phyloP scores from a whole-genome alignment of 2,113 vertebrate species.

The Crotalus horridus region DNA sequence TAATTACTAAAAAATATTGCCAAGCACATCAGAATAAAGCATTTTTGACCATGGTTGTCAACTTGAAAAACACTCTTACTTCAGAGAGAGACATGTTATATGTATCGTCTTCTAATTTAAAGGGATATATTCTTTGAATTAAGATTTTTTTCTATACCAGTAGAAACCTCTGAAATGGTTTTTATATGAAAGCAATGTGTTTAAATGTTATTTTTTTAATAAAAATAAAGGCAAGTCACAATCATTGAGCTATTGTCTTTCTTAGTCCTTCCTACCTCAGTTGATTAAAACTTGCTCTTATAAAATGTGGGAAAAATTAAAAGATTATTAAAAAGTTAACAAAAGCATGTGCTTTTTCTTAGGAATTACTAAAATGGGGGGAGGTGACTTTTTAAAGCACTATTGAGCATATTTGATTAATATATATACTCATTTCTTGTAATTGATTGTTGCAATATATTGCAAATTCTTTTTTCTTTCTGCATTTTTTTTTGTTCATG shows the following conservation, averaged over 20 bases:
- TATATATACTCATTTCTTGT: background rate
- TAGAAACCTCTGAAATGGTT: slow-evolving; percentile 45
- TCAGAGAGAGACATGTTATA: slow-evolving; percentile 47
- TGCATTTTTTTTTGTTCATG: background rate
- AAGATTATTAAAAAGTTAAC: background rate
- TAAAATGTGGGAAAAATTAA: background rate
- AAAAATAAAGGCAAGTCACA: background rate
- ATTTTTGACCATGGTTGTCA: slow-evolving; percentile 44
- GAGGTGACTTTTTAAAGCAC: background rate
- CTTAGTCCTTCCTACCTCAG: background rate
- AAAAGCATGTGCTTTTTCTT: background rate
- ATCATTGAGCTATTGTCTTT: background rate
- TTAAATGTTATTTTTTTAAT: background rate
- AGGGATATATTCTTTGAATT: slow-evolving; percentile 53
- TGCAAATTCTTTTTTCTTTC: background rate
- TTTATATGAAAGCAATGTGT: background rate
- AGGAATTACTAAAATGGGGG: background rate
- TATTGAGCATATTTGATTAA: background rate
- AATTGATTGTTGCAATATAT: background rate
- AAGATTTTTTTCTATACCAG: slow-evolving; percentile 51
- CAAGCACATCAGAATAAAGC: slow-evolving; percentile 50
- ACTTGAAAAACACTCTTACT: slow-evolving; percentile 36
- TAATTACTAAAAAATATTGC: slow-evolving; percentile 56
- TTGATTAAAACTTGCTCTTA: background rate
- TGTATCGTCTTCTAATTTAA: slow-evolving; percentile 43